Evolutionary conservation across 2,888 invertebrate species (phyloP).

Genomic region (Cryptus viduatorius): DNA sequence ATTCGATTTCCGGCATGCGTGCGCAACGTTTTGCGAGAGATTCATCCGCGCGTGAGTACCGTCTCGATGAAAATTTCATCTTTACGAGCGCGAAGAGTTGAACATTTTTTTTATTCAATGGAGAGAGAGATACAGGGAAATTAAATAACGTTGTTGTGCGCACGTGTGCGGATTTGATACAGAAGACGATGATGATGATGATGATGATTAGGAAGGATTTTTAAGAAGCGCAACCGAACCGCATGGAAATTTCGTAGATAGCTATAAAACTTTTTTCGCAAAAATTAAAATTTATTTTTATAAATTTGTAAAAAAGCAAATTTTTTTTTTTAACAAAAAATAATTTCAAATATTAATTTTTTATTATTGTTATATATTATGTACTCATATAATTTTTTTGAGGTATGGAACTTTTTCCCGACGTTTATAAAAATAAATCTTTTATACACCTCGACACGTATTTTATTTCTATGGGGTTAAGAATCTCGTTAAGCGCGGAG

Average conservation of each 20-base stretch:
- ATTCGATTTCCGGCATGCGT: constrained; percentile 43
- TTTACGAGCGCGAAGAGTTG: constrained; percentile 14
- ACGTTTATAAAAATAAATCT: too few species aligned
- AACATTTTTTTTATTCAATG: too few species aligned
- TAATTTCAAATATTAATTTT: too few species aligned
- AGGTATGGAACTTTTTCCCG: too few species aligned
- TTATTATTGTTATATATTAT: too few species aligned
- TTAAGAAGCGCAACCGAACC: constrained; percentile 10
- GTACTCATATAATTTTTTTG: too few species aligned
- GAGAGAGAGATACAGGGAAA: constrained; percentile 34
- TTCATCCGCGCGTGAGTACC: background rate
- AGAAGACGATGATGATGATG: background rate
- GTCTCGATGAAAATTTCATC: constrained; percentile 11
- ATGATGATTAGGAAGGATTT: constrained; percentile 31
- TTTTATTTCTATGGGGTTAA: background rate
- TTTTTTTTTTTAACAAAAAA: too few species aligned
- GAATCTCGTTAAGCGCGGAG: constrained; percentile 46
- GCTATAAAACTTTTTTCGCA: background rate
- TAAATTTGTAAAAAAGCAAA: background rate
- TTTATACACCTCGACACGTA: too few species aligned
- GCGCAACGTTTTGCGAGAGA: constrained; percentile 15
- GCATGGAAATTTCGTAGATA: too few species aligned
- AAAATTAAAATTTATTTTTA: background rate
- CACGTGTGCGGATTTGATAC: too few species aligned
- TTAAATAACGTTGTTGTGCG: background rate